Conservation (phyloP, 2,888 invertebrate species). For the Sipha maydis region DNA sequence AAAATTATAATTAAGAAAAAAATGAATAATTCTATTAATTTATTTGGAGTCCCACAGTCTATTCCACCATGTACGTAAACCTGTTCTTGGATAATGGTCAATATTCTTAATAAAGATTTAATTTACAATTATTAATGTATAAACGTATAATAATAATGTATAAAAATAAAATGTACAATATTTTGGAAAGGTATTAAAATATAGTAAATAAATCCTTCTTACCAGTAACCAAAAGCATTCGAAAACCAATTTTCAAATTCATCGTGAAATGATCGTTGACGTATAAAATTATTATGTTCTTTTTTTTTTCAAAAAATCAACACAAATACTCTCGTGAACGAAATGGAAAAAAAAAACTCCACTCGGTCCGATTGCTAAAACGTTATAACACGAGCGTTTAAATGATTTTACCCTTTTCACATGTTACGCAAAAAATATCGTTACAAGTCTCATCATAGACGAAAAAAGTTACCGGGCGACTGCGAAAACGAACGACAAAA, state of each 20-base stretch:
- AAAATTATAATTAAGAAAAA: too few relatives aligned
- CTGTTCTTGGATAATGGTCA: too few relatives aligned
- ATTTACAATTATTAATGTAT: too few relatives aligned
- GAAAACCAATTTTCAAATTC: not conserved
- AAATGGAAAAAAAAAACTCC: not conserved
- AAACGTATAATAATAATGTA: too few relatives aligned
- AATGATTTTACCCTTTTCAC: conserved; percentile 15
- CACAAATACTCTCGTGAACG: not conserved
- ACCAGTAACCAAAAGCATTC: conserved; percentile 4
- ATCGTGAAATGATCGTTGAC: not conserved
- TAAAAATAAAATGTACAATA: too few relatives aligned
- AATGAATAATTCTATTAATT: too few relatives aligned
- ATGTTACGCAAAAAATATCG: not conserved
- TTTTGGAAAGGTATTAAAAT: not conserved
- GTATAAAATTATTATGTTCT: too few relatives aligned
- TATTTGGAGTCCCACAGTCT: too few relatives aligned
- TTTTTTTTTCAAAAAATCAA: too few relatives aligned
- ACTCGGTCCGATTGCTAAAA: not conserved
- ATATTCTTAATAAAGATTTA: too few relatives aligned
- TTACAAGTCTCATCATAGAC: not conserved
- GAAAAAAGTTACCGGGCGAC: not conserved
- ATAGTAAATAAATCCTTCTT: not conserved
- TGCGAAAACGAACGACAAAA: not conserved
- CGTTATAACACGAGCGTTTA: not conserved
- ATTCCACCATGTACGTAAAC: too few relatives aligned